Evolutionary conservation across 1,140 invertebrate species (phyloP), one percentile per base, ranked within the genome.

Genomic region (Drosophila ohnishii): DNA sequence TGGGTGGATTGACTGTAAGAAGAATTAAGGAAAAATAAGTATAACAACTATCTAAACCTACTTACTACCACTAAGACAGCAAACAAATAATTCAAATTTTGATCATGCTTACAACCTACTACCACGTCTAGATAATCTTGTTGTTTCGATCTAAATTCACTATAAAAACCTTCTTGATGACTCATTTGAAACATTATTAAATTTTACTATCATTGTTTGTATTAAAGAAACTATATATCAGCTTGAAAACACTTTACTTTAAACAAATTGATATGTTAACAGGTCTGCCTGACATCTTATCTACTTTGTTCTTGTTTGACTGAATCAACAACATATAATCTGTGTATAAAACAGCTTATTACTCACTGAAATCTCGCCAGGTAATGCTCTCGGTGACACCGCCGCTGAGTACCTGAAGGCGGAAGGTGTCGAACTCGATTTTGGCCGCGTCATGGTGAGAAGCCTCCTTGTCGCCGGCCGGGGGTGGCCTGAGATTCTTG

Each of bases 391-490:
- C 62, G 22, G 53, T 69, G 35, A 81, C 67, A 11, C 85, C 86
- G 6, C 86, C 81, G 13, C 75, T 73, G 3, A 88, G 70, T 44
- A 88, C 86, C 48, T 83, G 75, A 6, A 72, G 47, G 10, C 65
- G 73, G 35, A 90, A 89, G n/a, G 75, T 75, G 25, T 85, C 86
- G n/a, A 89, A 88, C 51, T 88, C 84, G 1, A 64, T 78, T 80
- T 84, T 72, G 13, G 69, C 80, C 10, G 59, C 59, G 19, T 80
- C 73, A 74, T 69, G 48, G 8, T 35, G 14, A 34, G 64, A 45
- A n/a, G 77, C 72, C 16, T 87, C 84, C 53, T 66, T 76, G 25
- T 77, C 63, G n/a, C n/a, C 11, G 10, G 13, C 8, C 8, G 45
- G 3, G 7, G 48, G 25, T 14, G 62, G 25, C 22, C n/a, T 45